Base-by-base conservation (phyloP, 2,797 vertebrate species). In the Malacoctenus gilli region DNA sequence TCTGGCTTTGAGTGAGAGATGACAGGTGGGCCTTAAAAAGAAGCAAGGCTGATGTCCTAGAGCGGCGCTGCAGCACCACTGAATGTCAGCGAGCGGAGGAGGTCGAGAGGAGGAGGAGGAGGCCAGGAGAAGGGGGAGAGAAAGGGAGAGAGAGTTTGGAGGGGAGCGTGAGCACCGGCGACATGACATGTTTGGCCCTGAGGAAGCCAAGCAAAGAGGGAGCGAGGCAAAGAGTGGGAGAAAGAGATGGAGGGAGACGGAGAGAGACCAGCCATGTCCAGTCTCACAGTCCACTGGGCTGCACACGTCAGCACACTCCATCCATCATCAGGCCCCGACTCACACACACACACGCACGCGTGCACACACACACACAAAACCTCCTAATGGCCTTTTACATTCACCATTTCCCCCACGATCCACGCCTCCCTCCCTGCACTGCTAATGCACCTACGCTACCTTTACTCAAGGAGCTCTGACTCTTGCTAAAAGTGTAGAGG, bases 201-300 rank as follows among this genome's bases (percentile, higher is more conserved):
- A 87, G 85, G 74, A 89, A 82, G 77, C 51, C 80, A 79, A 87
- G 88, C 81, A 86, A 49, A 73, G 74, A 80, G 51, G 64, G 75
- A 83, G 69, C 34, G 63, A 75, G 74, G 52, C 38, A 56, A 57
- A 58, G 72, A 77, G 76, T 56, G 65, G 68, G 73, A 79, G 74
- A 68, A 53, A 62, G 83, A 82, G 79, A 77, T 73, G 76, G 67
- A 79, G 74, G 61, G 64, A 79, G 80, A 83, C 51, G 43, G 69
- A 79, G 82, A 75, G 79, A 87, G 84, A 87, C 76, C 79, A 89
- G 87, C 87, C 85, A 89, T 89, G 89, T 89, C 89, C 89, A 85
- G 86, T 90, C 84, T 87, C 86, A 84, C 84, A 91, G 88, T 89
- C 88, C 79, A 87, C 76, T 86, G 87, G 81, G 82, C 84, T 87